Percentiles rank a stretch among this genome's conserved stretches.
Evolutionary conservation across 2,797 vertebrate species (phyloP).

Genomic region (Rhynchotus rufescens): DNA sequence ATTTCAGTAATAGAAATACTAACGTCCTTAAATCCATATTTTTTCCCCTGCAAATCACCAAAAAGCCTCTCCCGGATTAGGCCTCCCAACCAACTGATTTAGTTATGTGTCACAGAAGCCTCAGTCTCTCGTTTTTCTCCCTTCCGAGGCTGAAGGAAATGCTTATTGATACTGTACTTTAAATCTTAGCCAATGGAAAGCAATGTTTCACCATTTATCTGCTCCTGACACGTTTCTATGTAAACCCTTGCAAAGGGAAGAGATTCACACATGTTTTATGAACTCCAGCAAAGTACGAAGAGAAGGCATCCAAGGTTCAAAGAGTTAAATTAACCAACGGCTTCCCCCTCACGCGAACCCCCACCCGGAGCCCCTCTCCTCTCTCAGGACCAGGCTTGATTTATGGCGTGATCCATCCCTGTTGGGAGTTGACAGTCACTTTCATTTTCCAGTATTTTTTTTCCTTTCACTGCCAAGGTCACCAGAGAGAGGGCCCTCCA

Average conservation of each 20-base stretch:
- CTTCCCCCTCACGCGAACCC: neutral
- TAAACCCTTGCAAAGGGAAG: neutral
- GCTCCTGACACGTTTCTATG: slow-evolving; percentile 40
- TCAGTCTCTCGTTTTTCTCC: slow-evolving; percentile 59
- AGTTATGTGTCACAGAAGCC: slow-evolving; percentile 64
- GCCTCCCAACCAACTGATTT: slow-evolving; percentile 63
- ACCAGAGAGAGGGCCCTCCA: slow-evolving; percentile 85
- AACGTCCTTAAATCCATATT: slow-evolving; percentile 55
- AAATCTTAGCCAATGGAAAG: slow-evolving; percentile 31
- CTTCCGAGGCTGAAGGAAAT: slow-evolving; percentile 36
- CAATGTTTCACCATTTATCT: slow-evolving; percentile 47
- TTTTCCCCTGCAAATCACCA: slow-evolving; percentile 54
- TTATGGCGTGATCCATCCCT: slow-evolving; percentile 88
- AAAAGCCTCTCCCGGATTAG: slow-evolving; percentile 44
- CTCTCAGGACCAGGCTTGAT: slow-evolving; percentile 83
- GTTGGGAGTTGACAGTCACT: slow-evolving; percentile 91
- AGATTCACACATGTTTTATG: neutral
- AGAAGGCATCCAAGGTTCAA: slow-evolving; percentile 59
- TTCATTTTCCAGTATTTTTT: slow-evolving; percentile 89
- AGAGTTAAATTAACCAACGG: slow-evolving; percentile 68
- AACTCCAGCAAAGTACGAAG: neutral
- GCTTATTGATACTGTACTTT: slow-evolving; percentile 51
- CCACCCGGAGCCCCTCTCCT: slow-evolving; percentile 41
- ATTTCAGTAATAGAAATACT: slow-evolving; percentile 57
- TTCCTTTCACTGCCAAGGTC: slow-evolving; percentile 90